Percentiles rank a stretch among this genome's conserved stretches.
Evolutionary conservation across 1,140 invertebrate genomes (phyloP).

Genomic region (Macrosteles quadrilineatus): DNA sequence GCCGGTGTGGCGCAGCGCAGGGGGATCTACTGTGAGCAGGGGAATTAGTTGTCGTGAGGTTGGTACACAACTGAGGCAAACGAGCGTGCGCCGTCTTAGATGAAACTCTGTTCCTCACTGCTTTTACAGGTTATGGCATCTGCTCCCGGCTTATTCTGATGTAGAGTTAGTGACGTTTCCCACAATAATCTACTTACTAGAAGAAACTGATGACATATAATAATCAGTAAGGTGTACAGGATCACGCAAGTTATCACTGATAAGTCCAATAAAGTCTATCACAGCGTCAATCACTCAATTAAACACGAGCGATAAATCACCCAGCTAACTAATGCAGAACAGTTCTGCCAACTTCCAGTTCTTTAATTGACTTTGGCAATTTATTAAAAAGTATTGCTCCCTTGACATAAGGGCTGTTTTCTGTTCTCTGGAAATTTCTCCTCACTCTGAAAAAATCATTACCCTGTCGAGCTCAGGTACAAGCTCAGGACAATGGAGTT

Average conservation of each 20-base stretch:
- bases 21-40: not conserved
- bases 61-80: not conserved
- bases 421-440: too few species aligned
- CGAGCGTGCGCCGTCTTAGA: not conserved
- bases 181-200: too few species aligned
- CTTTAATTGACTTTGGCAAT: too few species aligned
- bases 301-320: not conserved
- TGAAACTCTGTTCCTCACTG: not conserved
- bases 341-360: too few species aligned
- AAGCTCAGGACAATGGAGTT: too few species aligned
- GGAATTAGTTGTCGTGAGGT: not conserved
- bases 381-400: too few species aligned
- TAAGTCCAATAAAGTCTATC: not conserved
- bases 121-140: not conserved
- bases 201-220: not conserved
- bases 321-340: not conserved
- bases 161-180: not conserved
- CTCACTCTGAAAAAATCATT: too few species aligned
- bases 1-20: not conserved
- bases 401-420: too few species aligned
- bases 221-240: not conserved
- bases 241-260: not conserved
- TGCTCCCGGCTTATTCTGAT: not conserved
- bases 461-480: too few species aligned
- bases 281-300: not conserved